phyloP scores from a whole-genome alignment of 2,113 vertebrate genomes.

The Thomomys bottae region DNA sequence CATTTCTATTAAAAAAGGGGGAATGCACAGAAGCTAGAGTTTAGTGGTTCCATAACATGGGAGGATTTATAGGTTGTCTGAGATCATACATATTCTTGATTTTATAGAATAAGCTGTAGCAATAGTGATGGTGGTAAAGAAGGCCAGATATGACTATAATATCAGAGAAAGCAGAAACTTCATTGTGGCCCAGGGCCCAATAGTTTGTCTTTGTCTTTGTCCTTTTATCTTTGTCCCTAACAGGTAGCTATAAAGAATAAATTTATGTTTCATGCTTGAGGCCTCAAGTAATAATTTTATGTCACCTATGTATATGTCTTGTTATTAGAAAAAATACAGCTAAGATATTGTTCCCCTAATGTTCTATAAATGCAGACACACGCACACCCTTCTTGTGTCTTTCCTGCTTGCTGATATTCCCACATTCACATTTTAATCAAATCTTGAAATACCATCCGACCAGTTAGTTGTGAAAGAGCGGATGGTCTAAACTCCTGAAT shows the following conservation, averaged over 20 bases:
- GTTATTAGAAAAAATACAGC: not conserved
- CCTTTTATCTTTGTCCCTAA: not conserved
- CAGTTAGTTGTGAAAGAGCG: not conserved
- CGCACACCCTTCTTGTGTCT: not conserved
- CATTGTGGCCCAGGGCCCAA: not conserved
- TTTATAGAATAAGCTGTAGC: constrained; percentile 34
- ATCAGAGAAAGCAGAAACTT: not conserved
- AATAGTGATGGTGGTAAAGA: constrained; percentile 15
- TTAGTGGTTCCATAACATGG: constrained; percentile 20
- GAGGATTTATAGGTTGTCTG: constrained; percentile 1
- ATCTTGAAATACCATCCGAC: not conserved
- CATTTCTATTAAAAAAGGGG: not conserved
- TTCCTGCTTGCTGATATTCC: not conserved
- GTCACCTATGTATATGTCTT: not conserved
- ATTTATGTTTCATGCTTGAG: constrained; percentile 10
- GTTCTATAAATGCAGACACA: not conserved
- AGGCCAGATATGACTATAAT: not conserved
- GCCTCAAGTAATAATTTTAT: not conserved
- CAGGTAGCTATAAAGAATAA: not conserved
- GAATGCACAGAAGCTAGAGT: not conserved
- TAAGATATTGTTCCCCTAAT: not conserved
- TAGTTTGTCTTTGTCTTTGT: not conserved
- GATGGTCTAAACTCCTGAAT: not conserved
- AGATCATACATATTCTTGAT: constrained; percentile 9
- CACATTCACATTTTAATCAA: not conserved